Base-by-base conservation (phyloP, 2,888 invertebrate genomes). In the Ommatoiulus sabulosus region DNA sequence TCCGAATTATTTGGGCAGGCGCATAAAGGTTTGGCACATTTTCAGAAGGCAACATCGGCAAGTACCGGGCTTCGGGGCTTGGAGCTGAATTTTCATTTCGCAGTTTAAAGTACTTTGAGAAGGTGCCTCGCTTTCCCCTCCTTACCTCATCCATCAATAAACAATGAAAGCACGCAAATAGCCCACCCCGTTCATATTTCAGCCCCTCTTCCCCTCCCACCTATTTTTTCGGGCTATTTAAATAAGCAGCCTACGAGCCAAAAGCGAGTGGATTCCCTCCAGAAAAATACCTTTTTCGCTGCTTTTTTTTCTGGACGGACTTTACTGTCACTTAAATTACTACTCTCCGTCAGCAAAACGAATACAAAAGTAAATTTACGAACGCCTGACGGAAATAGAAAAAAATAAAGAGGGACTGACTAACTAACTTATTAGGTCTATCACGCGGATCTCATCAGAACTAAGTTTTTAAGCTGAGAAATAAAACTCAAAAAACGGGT, bases 161-260 rank as follows among this genome's bases (percentile, higher is more conserved):
- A 72, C 72, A 86, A 86, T 86, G 86, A 86, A 86, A 46, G 86
- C 86, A 43, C 44, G 48, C 46, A 52, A 52, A 87, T 48, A 87
- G 52, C 43, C 46, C 87, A 46, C 48, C 43, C 46, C 87, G 52
- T 43, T 57, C 52, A 52, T 20, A 20, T 87, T 52, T 52, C 52
- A 52, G 43, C 87, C 52, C 87, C 87, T 87, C 87, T 52, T 52
- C 24, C 35, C 87, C 52, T 52, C 87, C 87, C 72, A 72, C 72
- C 72, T 72, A 72, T 72, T 72, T 72, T 72, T 72, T 72, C 72
- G 72, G 72, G 72, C 72, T 72, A 72, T 72, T 72, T 72, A 72
- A 72, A 72, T 72, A 72, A 52, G 72, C 72, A 72, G 72, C 24
- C 72, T 63, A 63, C 63, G n/a, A 63, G 52, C 52, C 52, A 52